Base-by-base conservation (phyloP, 2,888 invertebrate species). In the Anorthoa munda region DNA sequence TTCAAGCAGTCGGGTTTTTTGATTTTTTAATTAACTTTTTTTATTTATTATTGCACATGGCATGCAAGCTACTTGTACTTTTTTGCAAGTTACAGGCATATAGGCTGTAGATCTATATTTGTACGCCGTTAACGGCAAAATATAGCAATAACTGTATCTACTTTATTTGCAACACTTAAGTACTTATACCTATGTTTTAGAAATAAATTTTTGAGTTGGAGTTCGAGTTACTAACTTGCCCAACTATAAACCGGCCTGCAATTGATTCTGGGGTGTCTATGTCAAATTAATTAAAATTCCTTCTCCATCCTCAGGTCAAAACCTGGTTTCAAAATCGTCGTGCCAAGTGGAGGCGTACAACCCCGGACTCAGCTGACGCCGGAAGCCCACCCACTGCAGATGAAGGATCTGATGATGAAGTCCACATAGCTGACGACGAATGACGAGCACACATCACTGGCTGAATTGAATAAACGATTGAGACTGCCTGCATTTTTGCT, bases 291-390 rank as follows among this genome's bases (percentile, higher is more conserved):
- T 17, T 60, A 21, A 69, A 17, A 51, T 15, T 48, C 18, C 2
- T 55, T 31, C 46, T 58, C 11, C 39, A 80, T 81, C 58, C 80
- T 48, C 94, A 98, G 97, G 98, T 98, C 15, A 98, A 98, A 92
- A 98, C 98, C 0, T 98, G 98, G 98, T 98, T 98, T 91, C 98
- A 98, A 93, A 98, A 98, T 91, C 96, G 98, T 2, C 97, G 98
- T 55, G 98, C 98, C 17, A 98, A 98, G 93, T 98, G 98, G 98
- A 96, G 98, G 18, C 95, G 98, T 46, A 93, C 94, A 0, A 95
- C 93, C 66, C 97, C 93, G 31, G 94, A 92, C 87, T 93, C 92
- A 72, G 97, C 92, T 75, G 97, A 95, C 75, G 92, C 95, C 0
- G 97, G 96, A 31, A 94, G 94, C 82, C 94, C 93, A 77, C 90